phyloP scores from a whole-genome alignment of 2,113 vertebrate genomes.

The Speoplatyrhinus poulsoni region DNA sequence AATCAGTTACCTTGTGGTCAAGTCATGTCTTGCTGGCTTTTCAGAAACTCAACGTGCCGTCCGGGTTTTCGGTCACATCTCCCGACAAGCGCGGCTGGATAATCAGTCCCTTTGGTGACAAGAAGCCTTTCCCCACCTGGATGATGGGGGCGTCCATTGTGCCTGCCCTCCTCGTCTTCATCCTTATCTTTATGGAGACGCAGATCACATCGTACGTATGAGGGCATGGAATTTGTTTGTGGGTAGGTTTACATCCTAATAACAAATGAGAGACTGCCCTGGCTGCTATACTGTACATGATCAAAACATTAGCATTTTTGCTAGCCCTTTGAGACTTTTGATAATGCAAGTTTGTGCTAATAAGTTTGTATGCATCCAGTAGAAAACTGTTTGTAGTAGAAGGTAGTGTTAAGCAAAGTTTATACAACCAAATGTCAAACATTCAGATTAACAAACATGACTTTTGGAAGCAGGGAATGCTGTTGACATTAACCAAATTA shows the following conservation, averaged over 20 bases:
- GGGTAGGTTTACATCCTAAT: neutral
- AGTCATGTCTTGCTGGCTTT: constrained; percentile 28
- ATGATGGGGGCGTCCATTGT: constrained; percentile 96
- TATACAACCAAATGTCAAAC: too few species aligned
- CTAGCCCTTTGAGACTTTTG: too few species aligned
- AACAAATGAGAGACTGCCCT: neutral
- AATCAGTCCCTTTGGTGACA: constrained; percentile 91
- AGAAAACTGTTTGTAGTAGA: too few species aligned
- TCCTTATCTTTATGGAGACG: constrained; percentile 99
- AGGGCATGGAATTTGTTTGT: neutral
- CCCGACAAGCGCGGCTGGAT: constrained; percentile 94
- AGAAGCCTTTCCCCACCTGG: constrained; percentile 90
- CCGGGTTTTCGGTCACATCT: constrained; percentile 92
- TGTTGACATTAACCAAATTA: too few species aligned
- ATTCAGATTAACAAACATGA: too few species aligned
- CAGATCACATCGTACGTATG: constrained; percentile 94
- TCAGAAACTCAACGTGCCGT: constrained; percentile 95
- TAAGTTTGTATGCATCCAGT: too few species aligned
- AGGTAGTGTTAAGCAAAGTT: too few species aligned
- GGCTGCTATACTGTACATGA: neutral
- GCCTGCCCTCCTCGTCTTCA: constrained; percentile 95
- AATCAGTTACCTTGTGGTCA: constrained; percentile 8
- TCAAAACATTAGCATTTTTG: too few species aligned
- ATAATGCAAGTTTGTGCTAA: too few species aligned
- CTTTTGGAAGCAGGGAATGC: too few species aligned